Conservation (phyloP, 2,888 invertebrate species). For the Drosophila rellima region DNA sequence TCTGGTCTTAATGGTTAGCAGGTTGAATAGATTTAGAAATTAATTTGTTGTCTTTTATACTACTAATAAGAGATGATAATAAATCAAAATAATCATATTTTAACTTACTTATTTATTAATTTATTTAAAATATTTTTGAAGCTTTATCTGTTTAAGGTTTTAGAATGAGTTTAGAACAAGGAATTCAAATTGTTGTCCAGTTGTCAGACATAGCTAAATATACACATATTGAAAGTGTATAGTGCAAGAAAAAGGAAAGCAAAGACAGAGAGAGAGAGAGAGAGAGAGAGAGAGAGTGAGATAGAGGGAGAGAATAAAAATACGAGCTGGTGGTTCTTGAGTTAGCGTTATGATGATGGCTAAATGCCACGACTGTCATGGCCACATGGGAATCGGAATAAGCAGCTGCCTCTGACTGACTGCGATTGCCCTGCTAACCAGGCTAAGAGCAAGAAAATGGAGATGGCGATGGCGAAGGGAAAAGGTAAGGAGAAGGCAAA, state of each 20-base stretch:
- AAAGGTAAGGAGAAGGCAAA: background rate
- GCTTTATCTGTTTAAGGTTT: too few species aligned
- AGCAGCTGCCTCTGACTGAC: conserved; percentile 41
- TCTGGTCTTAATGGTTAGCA: too few species aligned
- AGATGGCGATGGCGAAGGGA: background rate
- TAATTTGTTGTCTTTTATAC: too few species aligned
- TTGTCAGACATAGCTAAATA: background rate
- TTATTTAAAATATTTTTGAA: too few species aligned
- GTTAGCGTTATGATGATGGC: conserved; percentile 77
- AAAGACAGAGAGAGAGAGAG: conserved; percentile 13
- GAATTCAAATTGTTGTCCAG: background rate
- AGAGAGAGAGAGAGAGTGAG: conserved; percentile 13
- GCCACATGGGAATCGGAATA: conserved; percentile 76
- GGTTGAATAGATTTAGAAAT: too few species aligned
- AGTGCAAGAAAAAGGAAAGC: conserved; percentile 16
- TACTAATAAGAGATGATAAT: too few species aligned
- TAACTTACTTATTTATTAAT: too few species aligned
- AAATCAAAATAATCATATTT: too few species aligned
- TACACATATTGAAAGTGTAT: background rate
- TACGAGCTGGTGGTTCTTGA: conserved; percentile 48
- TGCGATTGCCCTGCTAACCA: conserved; percentile 25
- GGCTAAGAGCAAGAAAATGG: background rate
- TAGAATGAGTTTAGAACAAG: background rate
- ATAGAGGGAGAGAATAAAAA: conserved; percentile 21
- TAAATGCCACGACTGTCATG: conserved; percentile 74